Evolutionary conservation across 2,888 invertebrate species (phyloP).

Genomic region (Patella pellucida): DNA sequence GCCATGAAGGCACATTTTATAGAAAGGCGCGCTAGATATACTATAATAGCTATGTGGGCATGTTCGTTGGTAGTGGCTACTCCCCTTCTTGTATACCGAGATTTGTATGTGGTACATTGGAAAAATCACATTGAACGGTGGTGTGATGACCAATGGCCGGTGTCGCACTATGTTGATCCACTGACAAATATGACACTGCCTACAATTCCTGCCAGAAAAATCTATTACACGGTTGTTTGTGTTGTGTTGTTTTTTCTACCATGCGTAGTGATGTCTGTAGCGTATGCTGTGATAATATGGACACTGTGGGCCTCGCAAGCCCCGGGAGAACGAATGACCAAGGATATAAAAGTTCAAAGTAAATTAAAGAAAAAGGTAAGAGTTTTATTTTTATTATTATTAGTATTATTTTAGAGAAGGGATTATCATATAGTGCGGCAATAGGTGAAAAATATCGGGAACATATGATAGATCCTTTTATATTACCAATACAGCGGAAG

Average conservation of each 20-base stretch:
- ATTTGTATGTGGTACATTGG: slow-evolving; percentile 78
- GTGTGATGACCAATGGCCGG: slow-evolving; percentile 77
- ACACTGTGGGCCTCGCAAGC: slow-evolving; percentile 75
- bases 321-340: slow-evolving; percentile 69
- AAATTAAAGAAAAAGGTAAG: slow-evolving; percentile 66
- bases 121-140: slow-evolving; percentile 81
- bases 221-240: slow-evolving; percentile 85
- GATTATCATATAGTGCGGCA: too few relatives aligned
- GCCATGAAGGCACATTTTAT: slow-evolving; percentile 81
- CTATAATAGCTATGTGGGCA: slow-evolving; percentile 80
- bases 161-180: slow-evolving; percentile 32
- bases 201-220: slow-evolving; percentile 72
- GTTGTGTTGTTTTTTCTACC: slow-evolving; percentile 85
- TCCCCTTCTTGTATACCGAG: slow-evolving; percentile 69
- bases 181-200: slow-evolving; percentile 23
- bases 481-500: too few relatives aligned
- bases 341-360: slow-evolving; percentile 64
- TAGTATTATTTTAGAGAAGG: too few relatives aligned
- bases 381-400: neutral
- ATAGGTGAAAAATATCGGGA: too few relatives aligned
- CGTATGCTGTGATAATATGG: slow-evolving; percentile 80
- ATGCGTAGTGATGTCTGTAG: slow-evolving; percentile 80
- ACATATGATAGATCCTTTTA: too few relatives aligned
- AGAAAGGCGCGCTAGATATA: slow-evolving; percentile 77
- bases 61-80: slow-evolving; percentile 77